Base-by-base conservation (phyloP, 2,888 invertebrate genomes). In the Apodemia zela region DNA sequence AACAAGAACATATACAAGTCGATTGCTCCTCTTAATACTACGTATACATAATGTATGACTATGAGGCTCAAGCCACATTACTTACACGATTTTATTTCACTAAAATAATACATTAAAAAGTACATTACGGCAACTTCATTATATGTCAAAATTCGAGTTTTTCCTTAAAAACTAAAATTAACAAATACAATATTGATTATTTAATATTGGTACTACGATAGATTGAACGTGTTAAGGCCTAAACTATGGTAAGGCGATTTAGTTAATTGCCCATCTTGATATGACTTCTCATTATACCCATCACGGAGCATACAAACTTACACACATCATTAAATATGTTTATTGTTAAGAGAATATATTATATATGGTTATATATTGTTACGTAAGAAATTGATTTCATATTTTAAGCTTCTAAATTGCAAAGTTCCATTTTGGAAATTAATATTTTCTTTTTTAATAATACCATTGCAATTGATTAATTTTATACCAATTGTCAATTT, bases 1-100 rank as follows among this genome's bases (percentile, higher is more conserved):
- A 90, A 87, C 85, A 88, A 86, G 78, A 80, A 80, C 86, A 88
- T 89, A 85, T 87, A 71, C 72, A 73, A 68, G 64, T 67, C 66
- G 64, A 63, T 66, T 64, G 42, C 42, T 42, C 38, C 64, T 63
- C 63, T 67, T 68, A 66, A 61, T 57, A 63, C 62, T 67, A 69
- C 68, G 67, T 65, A 66, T 68, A 69, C 66, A 64, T 67, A 68
- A 65, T 66, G 65, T 69, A 69, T 70, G 71, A 71, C 71, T 70
- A 65, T 63, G 68, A 68, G 71, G 62, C 58, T 61, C 47, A 64
- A 67, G 69, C 69, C 68, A 15, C 15, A 42, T 67, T 66, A 69
- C 62, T 64, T 71, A 71, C 51, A 54, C 4, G 15, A 42, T 42
- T 42, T 42, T 38, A 54, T 21, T 10, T 54, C 51, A 54, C 25